Evolutionary conservation across 2,113 vertebrate species (phyloP).

Genomic region (Dunckerocampus dactyliophorus): DNA sequence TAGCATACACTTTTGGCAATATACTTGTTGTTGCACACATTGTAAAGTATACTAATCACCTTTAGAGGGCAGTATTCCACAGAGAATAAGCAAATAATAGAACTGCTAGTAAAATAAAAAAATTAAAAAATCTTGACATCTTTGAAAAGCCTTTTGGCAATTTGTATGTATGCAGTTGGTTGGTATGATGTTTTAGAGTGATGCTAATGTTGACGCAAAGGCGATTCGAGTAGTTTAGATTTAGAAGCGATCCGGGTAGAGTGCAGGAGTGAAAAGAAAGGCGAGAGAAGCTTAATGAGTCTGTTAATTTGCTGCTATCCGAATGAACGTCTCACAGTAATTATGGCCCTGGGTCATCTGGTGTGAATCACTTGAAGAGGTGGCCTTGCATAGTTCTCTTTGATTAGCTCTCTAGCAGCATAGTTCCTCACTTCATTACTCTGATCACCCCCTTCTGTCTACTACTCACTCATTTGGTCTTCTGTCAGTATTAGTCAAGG

Average conservation of each 20-base stretch:
- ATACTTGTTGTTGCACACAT: conserved; percentile 22
- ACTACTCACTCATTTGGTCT: conserved; percentile 31
- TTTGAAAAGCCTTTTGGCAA: not conserved
- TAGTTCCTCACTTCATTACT: conserved; percentile 62
- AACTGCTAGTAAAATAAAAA: conserved; percentile 9
- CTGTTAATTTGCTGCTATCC: conserved; percentile 67
- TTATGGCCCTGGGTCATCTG: conserved; percentile 68
- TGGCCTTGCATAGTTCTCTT: conserved; percentile 62
- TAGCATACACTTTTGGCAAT: conserved; percentile 32
- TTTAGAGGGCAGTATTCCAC: conserved; percentile 69
- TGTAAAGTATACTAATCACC: conserved; percentile 22
- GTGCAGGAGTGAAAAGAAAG: conserved; percentile 19
- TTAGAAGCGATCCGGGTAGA: conserved; percentile 23
- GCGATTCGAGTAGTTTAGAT: conserved; percentile 26
- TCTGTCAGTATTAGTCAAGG: not conserved
- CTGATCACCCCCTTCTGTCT: conserved; percentile 23
- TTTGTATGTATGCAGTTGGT: not conserved
- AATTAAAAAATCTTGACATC: not conserved
- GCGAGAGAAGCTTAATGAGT: conserved; percentile 54
- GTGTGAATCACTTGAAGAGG: conserved; percentile 62
- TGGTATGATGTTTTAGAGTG: not conserved
- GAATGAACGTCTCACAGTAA: conserved; percentile 66
- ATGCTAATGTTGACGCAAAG: conserved; percentile 3
- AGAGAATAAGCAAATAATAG: conserved; percentile 46
- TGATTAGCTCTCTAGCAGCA: conserved; percentile 62